Base-by-base conservation (phyloP, 1,140 invertebrate genomes). In the Dreissena rostriformis region DNA sequence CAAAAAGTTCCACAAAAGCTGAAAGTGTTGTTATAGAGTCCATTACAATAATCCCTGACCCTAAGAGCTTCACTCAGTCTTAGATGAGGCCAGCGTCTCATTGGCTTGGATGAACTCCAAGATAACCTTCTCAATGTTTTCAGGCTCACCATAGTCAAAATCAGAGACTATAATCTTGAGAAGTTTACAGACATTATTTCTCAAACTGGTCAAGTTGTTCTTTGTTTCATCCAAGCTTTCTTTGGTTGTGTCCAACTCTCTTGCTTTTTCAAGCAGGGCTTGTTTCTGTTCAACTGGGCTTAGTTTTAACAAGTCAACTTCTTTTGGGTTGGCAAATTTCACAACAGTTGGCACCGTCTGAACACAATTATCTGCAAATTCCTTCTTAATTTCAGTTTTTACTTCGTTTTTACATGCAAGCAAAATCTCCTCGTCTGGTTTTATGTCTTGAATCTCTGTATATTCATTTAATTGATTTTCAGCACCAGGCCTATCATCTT, bases 81-180 rank as follows among this genome's bases (percentile, higher is more conserved):
- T 39, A 5, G 39, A 39, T 39, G 39, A 39, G 39, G 39, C 39
- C 39, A 39, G 2, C 8, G 39, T 39, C 39, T 39, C 81, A 83
- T 83, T 83, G 5, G 76, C 82, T 55, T 68, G 73, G n/a, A 84
- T 84, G 53, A 84, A 84, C n/a, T 84, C 82, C 17, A 84, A 53
- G 63, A 84, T 84, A 26, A 84, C 49, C 26, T 78, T 76, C 75
- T 84, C 82, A 52, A 84, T 84, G 57, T 84, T 77, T 63, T 84
- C 82, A 26, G 82, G 82, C 14, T 77, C 22, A 1, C 82, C 82
- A 72, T 84, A 84, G 71, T 84, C 82, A 61, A 84, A 77, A 24
- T 84, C 82, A 57, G 65, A 53, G 1, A 72, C 74, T 53, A 84
- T 84, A 26, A 84, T 84, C 49, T 84, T 84, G 61, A 84, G 51